Percentiles rank a stretch among this genome's conserved stretches.
Evolutionary conservation across 2,797 vertebrate species (phyloP).

Genomic region (Eidolon dupreanum): DNA sequence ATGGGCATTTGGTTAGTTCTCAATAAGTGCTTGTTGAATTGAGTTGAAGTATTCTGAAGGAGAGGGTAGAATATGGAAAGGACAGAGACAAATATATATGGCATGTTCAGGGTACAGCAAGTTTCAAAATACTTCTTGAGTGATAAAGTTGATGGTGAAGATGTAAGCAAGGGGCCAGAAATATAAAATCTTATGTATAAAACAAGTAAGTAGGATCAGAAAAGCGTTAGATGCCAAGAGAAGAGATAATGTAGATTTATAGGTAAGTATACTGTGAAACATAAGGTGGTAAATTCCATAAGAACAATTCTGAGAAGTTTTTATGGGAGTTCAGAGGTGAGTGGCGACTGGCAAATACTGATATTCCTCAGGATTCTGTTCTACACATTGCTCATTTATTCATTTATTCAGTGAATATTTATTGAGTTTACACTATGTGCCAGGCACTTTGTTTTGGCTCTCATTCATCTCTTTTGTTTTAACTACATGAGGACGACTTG

Average conservation of each 20-base stretch:
- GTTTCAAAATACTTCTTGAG: slow-evolving; percentile 20
- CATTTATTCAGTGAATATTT: not conserved
- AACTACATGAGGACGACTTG: slow-evolving; percentile 29
- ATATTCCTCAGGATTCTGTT: slow-evolving; percentile 28
- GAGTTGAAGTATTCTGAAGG: not conserved
- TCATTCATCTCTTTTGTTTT: slow-evolving; percentile 2
- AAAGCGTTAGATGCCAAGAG: not conserved
- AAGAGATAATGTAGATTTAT: slow-evolving; percentile 23
- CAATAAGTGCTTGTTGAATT: not conserved
- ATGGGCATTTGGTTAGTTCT: not conserved
- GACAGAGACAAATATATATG: not conserved
- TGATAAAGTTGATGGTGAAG: slow-evolving; percentile 2
- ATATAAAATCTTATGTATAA: slow-evolving; percentile 11
- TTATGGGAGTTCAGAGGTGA: not conserved
- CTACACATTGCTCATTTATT: not conserved
- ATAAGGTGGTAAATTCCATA: not conserved
- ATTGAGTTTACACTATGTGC: not conserved
- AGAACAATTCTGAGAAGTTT: not conserved
- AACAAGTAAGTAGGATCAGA: slow-evolving; percentile 25
- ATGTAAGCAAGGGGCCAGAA: not conserved
- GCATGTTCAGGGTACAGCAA: not conserved
- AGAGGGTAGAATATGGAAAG: not conserved
- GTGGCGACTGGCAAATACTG: not conserved
- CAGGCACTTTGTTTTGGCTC: not conserved
- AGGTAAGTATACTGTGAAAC: not conserved